Evolutionary conservation across 2,113 vertebrate species (phyloP).

Genomic region (Saccopteryx bilineata): DNA sequence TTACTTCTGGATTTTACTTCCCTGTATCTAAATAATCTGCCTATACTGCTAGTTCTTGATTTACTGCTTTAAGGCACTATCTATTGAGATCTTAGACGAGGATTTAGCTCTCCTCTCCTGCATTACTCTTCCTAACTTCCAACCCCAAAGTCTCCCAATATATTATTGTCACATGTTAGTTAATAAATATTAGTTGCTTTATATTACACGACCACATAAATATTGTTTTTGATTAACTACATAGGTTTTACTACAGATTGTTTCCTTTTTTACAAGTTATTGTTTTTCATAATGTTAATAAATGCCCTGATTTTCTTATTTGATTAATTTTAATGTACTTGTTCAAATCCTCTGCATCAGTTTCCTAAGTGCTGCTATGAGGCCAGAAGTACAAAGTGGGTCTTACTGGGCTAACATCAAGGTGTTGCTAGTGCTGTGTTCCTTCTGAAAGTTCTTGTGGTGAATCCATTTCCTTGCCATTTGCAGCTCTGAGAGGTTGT

Average conservation of each 20-base stretch:
- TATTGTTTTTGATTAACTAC: neutral
- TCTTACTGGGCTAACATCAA: neutral
- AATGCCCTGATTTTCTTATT: neutral
- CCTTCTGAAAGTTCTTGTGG: neutral
- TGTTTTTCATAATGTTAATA: neutral
- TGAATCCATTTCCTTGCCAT: neutral
- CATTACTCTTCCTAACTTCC: neutral
- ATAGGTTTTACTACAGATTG: neutral
- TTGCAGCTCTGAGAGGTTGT: neutral
- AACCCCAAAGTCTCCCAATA: neutral
- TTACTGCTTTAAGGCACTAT: neutral
- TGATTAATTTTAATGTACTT: neutral
- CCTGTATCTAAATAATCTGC: neutral
- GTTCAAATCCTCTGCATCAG: neutral
- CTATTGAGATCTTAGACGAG: neutral
- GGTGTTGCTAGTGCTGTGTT: neutral
- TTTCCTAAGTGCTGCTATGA: neutral
- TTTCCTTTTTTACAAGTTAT: neutral
- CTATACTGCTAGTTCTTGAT: neutral
- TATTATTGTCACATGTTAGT: neutral
- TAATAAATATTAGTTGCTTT: slow-evolving; percentile 4
- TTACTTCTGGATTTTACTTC: slow-evolving; percentile 36
- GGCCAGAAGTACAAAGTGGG: neutral
- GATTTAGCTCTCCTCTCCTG: neutral
- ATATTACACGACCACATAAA: neutral